These are phyloP conservation scores for Amblyornis subalaris DNA, from an alignment of 2,113 vertebrate species.

Conservation along the genomic window DNA sequence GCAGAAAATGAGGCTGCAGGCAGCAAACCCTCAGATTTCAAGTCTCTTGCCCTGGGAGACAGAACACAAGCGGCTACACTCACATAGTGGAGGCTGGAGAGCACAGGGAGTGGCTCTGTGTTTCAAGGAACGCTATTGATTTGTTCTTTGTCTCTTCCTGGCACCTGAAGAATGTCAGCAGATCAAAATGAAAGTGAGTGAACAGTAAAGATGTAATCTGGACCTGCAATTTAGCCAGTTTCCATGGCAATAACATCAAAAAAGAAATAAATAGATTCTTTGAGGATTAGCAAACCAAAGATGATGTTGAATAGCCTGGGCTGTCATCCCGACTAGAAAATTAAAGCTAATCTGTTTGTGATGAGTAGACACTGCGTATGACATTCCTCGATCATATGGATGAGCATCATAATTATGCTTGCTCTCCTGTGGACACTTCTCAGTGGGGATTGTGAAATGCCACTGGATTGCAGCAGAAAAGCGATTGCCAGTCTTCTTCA, in stretches of 20 bases:
- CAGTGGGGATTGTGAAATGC: not conserved
- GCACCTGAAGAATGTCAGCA: not conserved
- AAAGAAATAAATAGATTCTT: not conserved
- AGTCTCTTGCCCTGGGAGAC: not conserved
- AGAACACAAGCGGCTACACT: not conserved
- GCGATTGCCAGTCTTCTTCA: not conserved
- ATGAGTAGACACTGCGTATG: not conserved
- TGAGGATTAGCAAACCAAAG: not conserved
- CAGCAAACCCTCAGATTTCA: not conserved
- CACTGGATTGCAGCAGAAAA: not conserved
- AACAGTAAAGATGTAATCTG: not conserved
- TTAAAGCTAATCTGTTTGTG: not conserved
- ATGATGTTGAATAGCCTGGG: not conserved
- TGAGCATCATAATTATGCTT: not conserved
- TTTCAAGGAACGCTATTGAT: not conserved
- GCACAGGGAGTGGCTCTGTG: not conserved
- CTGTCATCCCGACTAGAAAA: not conserved
- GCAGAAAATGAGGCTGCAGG: not conserved
- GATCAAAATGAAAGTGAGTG: not conserved
- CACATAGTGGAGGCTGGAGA: not conserved
- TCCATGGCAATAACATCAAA: not conserved
- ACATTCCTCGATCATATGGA: not conserved
- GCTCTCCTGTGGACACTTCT: not conserved
- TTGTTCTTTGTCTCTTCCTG: not conserved
- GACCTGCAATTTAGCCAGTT: constrained; percentile 9